Percentiles rank a stretch among this genome's conserved stretches.
Conservation (phyloP, 1,140 invertebrate genomes). For the Anastrepha obliqua region DNA sequence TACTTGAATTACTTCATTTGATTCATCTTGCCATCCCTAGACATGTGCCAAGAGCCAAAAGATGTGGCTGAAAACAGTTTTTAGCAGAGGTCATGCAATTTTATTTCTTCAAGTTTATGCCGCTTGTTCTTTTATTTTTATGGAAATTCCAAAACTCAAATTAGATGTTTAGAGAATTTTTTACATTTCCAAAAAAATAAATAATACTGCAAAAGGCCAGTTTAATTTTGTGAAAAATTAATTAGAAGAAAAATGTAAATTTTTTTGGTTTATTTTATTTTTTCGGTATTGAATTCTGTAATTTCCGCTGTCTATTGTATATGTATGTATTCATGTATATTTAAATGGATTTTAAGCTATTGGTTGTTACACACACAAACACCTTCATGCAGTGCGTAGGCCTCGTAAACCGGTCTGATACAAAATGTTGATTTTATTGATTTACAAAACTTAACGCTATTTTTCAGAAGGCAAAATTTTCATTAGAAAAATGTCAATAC, state of each 20-base stretch:
- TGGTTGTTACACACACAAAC: slow-evolving; percentile 10
- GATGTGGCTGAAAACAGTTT: too few species aligned
- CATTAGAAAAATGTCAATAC: slow-evolving; percentile 32
- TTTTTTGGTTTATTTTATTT: background rate
- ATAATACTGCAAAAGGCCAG: background rate
- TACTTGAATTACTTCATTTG: too few species aligned
- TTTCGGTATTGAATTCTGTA: too few species aligned
- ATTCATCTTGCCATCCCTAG: too few species aligned
- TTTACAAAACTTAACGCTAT: slow-evolving; percentile 41
- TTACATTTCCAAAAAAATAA: background rate
- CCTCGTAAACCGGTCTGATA: slow-evolving; percentile 14
- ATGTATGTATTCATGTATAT: background rate
- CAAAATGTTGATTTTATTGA: slow-evolving; percentile 26
- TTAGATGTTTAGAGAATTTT: background rate
- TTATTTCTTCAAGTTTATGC: too few species aligned
- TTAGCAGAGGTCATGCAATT: too few species aligned
- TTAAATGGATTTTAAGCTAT: background rate
- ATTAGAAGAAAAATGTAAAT: background rate
- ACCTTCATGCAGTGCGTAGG: background rate
- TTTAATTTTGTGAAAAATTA: too few species aligned
- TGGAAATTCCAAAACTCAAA: too few species aligned
- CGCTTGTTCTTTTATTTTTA: background rate
- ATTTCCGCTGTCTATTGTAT: background rate
- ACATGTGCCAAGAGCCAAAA: too few species aligned
- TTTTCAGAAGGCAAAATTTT: slow-evolving; percentile 38